Percentiles rank a stretch among this genome's conserved stretches.
These are phyloP conservation scores for Schizaphis graminum DNA, from an alignment of 2,888 invertebrate genomes.

Conservation along the genomic window DNA sequence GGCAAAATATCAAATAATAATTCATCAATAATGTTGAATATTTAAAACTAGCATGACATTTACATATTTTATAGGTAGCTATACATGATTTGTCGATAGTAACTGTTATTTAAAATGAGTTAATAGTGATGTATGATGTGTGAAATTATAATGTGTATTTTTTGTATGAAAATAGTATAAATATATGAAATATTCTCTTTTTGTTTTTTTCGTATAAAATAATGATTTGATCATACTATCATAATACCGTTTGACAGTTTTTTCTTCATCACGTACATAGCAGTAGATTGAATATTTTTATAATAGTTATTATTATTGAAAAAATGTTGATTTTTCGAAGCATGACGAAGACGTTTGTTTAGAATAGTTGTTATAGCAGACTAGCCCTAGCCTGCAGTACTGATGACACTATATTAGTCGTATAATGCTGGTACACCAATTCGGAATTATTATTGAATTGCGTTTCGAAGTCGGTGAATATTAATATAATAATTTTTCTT, in stretches of 20 bases:
- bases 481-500: background rate
- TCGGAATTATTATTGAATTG: background rate
- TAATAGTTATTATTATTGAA: slow-evolving; percentile 14
- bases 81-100: background rate
- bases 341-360: slow-evolving; percentile 20
- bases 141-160: background rate
- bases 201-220: background rate
- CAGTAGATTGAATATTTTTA: background rate
- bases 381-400: background rate
- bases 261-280: background rate
- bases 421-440: too few species aligned
- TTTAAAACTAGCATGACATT: background rate
- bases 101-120: background rate
- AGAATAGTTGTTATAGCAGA: background rate
- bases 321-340: slow-evolving; percentile 2
- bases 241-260: background rate
- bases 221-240: slow-evolving; percentile 1
- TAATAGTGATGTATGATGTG: background rate
- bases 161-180: background rate
- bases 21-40: background rate
- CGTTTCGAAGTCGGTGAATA: background rate
- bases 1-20: background rate
- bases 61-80: background rate
- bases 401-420: background rate
- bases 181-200: background rate